Percentiles rank a stretch among this genome's conserved stretches.
phyloP scores from a whole-genome alignment of 2,113 vertebrate species.

The Microtus ochrogaster region DNA sequence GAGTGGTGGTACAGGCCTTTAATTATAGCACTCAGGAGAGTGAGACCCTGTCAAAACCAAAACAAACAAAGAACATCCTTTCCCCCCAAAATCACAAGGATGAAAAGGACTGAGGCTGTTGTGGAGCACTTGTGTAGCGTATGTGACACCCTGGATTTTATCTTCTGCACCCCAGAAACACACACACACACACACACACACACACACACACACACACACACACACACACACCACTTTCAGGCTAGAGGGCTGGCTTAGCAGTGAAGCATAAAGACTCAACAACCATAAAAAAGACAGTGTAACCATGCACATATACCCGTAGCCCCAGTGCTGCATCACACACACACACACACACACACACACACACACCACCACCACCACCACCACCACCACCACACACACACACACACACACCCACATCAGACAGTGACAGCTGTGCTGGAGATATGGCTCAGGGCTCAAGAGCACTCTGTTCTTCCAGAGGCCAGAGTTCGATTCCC shows the following conservation, averaged over 20 bases:
- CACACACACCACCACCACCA: not conserved
- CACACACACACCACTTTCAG: too few species aligned
- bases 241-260: not conserved
- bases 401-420: not conserved
- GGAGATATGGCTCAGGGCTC: too few species aligned
- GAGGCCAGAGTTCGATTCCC: too few species aligned
- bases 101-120: not conserved
- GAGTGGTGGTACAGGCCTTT: not conserved
- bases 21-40: not conserved
- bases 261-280: not conserved
- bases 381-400: not conserved
- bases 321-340: not conserved
- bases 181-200: too few species aligned
- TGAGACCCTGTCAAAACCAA: not conserved
- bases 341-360: not conserved
- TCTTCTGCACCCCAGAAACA: not conserved
- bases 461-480: too few species aligned
- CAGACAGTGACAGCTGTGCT: too few species aligned
- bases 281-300: not conserved
- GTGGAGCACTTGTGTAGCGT: not conserved
- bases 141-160: not conserved
- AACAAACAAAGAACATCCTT: not conserved
- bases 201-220: too few species aligned
- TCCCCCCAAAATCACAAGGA: not conserved
- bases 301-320: not conserved